A percentile compares a stretch with the other conserved stretches of the same genome.
Conservation (phyloP, 2,797 vertebrate species). For the Myioborus melanocephalus region DNA sequence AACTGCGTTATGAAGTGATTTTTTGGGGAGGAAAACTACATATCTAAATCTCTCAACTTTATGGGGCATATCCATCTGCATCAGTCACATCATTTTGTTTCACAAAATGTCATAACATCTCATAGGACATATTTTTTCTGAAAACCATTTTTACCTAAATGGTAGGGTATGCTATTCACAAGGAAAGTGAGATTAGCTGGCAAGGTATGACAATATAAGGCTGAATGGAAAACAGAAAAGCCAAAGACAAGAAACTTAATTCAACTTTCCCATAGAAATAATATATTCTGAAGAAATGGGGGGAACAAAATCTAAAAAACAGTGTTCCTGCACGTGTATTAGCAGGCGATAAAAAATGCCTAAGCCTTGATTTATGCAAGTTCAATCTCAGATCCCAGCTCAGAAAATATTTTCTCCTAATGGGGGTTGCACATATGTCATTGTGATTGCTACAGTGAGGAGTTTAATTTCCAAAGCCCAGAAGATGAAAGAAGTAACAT, state of each 20-base stretch:
- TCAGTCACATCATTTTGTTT: conserved; percentile 40
- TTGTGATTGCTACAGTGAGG: neutral
- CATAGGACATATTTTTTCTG: conserved; percentile 19
- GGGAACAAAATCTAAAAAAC: neutral
- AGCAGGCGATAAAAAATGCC: neutral
- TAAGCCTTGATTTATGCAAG: neutral
- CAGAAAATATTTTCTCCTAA: neutral
- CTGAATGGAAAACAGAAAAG: neutral
- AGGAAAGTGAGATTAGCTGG: neutral
- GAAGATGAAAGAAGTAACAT: neutral
- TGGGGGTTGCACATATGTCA: neutral
- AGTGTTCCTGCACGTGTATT: neutral
- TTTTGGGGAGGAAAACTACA: neutral
- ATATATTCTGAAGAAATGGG: neutral
- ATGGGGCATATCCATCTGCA: conserved; percentile 36
- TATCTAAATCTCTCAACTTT: conserved; percentile 24
- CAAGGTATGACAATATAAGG: neutral
- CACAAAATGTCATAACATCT: conserved; percentile 45
- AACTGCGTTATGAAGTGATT: neutral
- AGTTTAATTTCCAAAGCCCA: conserved; percentile 15
- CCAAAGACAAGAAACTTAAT: neutral
- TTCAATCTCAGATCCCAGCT: neutral
- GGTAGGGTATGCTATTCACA: neutral
- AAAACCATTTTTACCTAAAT: conserved; percentile 32
- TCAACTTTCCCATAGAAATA: neutral